phyloP scores from a whole-genome alignment of 2,797 vertebrate genomes.

The Oreonectes daqikongensis region DNA sequence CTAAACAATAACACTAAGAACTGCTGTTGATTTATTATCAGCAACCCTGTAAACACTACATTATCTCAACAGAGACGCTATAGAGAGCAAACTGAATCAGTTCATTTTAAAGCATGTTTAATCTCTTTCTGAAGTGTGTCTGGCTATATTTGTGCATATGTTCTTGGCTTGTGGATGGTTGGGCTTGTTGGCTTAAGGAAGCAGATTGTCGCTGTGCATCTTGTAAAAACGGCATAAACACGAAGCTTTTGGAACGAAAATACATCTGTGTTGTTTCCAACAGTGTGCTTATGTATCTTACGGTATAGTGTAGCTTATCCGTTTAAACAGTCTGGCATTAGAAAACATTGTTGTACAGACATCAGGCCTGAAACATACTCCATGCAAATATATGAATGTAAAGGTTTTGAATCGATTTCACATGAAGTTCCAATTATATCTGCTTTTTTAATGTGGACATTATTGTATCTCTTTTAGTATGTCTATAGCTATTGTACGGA shows the following conservation, averaged over 20 bases:
- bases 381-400: constrained; percentile 15
- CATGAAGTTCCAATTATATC: neutral
- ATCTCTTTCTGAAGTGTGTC: constrained; percentile 18
- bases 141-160: constrained; percentile 34
- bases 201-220: constrained; percentile 42
- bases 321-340: constrained; percentile 23
- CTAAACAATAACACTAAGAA: constrained; percentile 15
- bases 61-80: constrained; percentile 27
- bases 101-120: constrained; percentile 17
- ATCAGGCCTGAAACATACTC: neutral
- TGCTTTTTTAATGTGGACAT: neutral
- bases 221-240: constrained; percentile 31
- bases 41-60: constrained; percentile 17
- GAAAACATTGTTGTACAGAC: constrained; percentile 19
- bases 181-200: constrained; percentile 25
- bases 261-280: constrained; percentile 23
- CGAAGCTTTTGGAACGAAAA: constrained; percentile 14
- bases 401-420: constrained; percentile 14
- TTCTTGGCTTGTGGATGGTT: constrained; percentile 37
- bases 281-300: constrained; percentile 26
- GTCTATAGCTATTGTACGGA: neutral
- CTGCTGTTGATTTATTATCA: constrained; percentile 18
- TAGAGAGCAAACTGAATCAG: constrained; percentile 33
- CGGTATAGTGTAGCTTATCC: constrained; percentile 23
- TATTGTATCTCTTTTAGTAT: neutral